These are phyloP conservation scores for Petrocephalus schoutedeni DNA, from an alignment of 2,797 vertebrate species.

Conservation along the genomic window DNA sequence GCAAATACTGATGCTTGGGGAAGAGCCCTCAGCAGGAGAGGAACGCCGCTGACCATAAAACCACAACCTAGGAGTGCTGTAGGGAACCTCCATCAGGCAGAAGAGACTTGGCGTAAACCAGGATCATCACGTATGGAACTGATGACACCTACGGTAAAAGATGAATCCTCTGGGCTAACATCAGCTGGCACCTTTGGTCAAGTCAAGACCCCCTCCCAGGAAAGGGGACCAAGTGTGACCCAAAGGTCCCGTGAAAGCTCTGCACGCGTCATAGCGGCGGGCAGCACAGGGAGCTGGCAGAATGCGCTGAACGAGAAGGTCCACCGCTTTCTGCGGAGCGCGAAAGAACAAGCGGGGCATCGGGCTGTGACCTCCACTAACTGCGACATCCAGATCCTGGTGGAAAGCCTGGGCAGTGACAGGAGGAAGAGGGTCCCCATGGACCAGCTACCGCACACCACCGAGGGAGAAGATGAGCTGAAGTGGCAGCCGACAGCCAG, in stretches of 20 bases:
- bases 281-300: background rate
- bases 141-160: background rate
- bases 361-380: background rate
- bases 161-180: background rate
- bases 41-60: too few species aligned
- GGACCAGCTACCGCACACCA: background rate
- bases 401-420: background rate
- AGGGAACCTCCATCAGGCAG: background rate
- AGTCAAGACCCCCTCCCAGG: background rate
- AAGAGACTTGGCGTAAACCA: background rate
- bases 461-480: slow-evolving; percentile 22
- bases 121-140: background rate
- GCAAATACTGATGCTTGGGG: background rate
- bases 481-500: slow-evolving; percentile 28
- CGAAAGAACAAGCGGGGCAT: slow-evolving; percentile 22
- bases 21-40: background rate
- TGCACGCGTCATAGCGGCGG: background rate
- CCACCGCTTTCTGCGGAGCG: slow-evolving; percentile 29
- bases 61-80: background rate
- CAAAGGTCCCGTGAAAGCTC: background rate
- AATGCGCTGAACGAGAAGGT: slow-evolving; percentile 21
- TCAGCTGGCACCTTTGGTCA: background rate
- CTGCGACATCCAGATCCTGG: slow-evolving; percentile 13
- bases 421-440: background rate
- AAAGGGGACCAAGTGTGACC: background rate